These are phyloP conservation scores for honey bee (Apis mellifera) DNA, from an alignment of 1,140 invertebrate genomes.

Conservation along the genomic window DNA sequence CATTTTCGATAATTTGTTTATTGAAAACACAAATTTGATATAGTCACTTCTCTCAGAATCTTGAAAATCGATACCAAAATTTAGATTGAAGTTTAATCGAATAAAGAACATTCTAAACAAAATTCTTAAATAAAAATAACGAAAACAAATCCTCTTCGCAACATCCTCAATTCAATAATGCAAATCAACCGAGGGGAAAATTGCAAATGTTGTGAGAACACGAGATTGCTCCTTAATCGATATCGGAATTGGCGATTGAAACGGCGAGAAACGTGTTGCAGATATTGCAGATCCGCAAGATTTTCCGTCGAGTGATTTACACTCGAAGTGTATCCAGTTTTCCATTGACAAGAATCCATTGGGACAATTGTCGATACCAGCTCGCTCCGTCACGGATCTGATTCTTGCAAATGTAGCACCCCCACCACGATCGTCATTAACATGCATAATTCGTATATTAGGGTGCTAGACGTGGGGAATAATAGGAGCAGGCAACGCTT, in stretches of 20 bases:
- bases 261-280: neutral
- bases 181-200: neutral
- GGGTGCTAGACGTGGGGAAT: conserved; percentile 27
- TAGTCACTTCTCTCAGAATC: no score
- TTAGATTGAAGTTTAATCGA: no score
- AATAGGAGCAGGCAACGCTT: conserved; percentile 40
- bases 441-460: conserved; percentile 52
- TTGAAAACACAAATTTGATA: no score
- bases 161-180: no score
- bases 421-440: conserved; percentile 22
- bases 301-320: conserved; percentile 7
- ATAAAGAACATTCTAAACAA: no score
- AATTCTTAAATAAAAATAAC: no score
- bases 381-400: conserved; percentile 24
- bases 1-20: no score
- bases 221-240: neutral
- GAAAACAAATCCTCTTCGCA: no score
- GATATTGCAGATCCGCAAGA: neutral
- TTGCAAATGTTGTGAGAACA: neutral
- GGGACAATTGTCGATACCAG: conserved; percentile 8
- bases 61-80: no score
- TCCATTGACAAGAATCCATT: neutral
- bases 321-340: neutral
- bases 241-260: neutral
- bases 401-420: conserved; percentile 22